Percentiles rank a stretch among this genome's conserved stretches.
Evolutionary conservation across 2,797 vertebrate genomes (phyloP).

Genomic region (Linurgus olivaceus): DNA sequence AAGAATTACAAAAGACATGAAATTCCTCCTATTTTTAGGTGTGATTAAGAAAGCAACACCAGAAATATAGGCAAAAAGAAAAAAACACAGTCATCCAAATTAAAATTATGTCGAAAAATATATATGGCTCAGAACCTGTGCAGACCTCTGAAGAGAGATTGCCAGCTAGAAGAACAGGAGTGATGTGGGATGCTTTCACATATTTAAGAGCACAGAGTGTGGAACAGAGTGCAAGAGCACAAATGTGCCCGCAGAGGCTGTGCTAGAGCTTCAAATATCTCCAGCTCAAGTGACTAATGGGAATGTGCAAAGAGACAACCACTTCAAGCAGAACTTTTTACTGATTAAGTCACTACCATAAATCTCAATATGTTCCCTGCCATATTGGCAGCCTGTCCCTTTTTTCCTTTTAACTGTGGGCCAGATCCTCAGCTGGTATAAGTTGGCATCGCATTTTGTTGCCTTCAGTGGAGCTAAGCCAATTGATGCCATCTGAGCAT

Average conservation of each 20-base stretch:
- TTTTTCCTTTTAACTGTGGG: constrained; percentile 53
- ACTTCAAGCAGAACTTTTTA: constrained; percentile 49
- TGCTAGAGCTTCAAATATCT: not conserved
- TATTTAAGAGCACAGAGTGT: not conserved
- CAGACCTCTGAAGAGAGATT: not conserved
- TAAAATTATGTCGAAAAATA: not conserved
- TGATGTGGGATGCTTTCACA: not conserved
- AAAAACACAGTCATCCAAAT: not conserved
- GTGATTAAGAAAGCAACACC: not conserved
- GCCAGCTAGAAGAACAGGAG: not conserved
- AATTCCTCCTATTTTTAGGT: not conserved
- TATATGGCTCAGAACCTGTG: not conserved
- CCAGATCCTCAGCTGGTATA: constrained; percentile 59
- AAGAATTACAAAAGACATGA: constrained; percentile 4
- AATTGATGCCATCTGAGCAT: constrained; percentile 65
- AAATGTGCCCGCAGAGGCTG: not conserved
- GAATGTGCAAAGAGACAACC: not conserved
- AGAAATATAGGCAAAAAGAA: not conserved
- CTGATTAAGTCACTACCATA: constrained; percentile 48
- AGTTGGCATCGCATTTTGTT: constrained; percentile 21
- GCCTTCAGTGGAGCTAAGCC: constrained; percentile 55
- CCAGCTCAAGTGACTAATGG: constrained; percentile 11
- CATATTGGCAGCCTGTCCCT: constrained; percentile 57
- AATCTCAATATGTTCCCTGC: constrained; percentile 66
- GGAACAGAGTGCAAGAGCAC: not conserved